Base-by-base conservation (phyloP, 1,140 invertebrate species). In the Drosophila ogumai region DNA sequence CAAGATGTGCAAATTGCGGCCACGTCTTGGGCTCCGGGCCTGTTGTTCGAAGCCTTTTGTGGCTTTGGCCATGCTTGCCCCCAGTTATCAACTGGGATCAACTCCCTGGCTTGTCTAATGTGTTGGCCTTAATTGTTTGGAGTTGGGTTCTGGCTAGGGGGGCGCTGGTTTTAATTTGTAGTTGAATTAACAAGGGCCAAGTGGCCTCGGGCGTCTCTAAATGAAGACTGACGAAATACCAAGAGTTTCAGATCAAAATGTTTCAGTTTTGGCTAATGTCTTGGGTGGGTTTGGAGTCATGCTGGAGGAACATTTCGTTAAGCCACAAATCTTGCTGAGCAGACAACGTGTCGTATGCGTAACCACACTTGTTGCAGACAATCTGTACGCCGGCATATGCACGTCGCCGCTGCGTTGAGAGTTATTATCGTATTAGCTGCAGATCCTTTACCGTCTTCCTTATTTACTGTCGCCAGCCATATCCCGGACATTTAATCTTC, bases 1-100 rank as follows among this genome's bases (percentile, higher is more conserved):
- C 38, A 76, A 68, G 64, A 68, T 78, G 82, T 69, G 64, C 79
- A 77, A 81, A 85, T 81, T 85, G 81, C 64, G 81, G 72, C 31
- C 46, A 68, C 61, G 59, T 65, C 44, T 38, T 13, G 44, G 43
- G 46, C 47, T 41, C 38, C 47, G 49, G 31, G 25, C 13, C 4
- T 34, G 59, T 40, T 58, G 22, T 54, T 32, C 31, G 55, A 38
- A 55, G 65, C 54, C 56, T 59, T 76, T 50, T 77, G 74, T 77
- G 73, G 74, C 63, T 60, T 68, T 68, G 15, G n/a, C 46, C 38
- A 25, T 66, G 61, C 41, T 52, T 68, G 36, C 66, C 28, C 38
- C 38, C 63, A 36, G 66, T 67, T 65, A 75, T 74, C 47, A 75
- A 57, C 49, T 65, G 28, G 60, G 36, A 57, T 64, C 36, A 41